These are phyloP conservation scores for Tetramorium alpestre DNA, from an alignment of 1,140 invertebrate genomes.

Conservation along the genomic window DNA sequence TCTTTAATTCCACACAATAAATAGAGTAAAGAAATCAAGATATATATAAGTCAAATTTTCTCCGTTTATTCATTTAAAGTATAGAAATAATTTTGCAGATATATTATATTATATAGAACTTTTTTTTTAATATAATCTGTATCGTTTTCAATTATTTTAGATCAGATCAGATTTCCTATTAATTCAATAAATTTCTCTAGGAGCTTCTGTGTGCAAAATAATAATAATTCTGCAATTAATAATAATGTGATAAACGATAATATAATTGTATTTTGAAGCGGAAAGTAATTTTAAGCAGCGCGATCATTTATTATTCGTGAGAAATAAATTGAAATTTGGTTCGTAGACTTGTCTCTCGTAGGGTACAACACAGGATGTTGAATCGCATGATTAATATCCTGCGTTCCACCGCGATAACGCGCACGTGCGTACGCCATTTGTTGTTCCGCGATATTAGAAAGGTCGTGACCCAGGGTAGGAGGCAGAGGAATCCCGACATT, in stretches of 20 bases:
- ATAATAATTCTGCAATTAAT: not conserved
- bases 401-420: constrained; percentile 71
- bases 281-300: not conserved
- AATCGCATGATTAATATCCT: constrained; percentile 77
- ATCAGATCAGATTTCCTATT: too few species aligned
- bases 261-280: not conserved
- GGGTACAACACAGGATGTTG: constrained; percentile 68
- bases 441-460: constrained; percentile 75
- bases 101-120: too few species aligned
- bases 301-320: not conserved
- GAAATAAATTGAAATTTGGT: constrained; percentile 25
- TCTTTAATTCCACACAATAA: not conserved
- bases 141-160: too few species aligned
- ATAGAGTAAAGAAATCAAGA: not conserved
- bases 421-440: constrained; percentile 75
- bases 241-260: constrained; percentile 15
- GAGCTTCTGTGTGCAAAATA: not conserved
- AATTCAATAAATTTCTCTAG: not conserved
- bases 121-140: too few species aligned
- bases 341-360: constrained; percentile 42
- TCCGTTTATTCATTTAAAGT: not conserved
- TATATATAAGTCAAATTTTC: not conserved
- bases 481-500: constrained; percentile 62
- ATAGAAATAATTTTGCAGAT: too few species aligned
- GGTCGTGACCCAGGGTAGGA: constrained; percentile 55